Conservation (phyloP, 2,888 invertebrate species). For the Matsumyia berberina region DNA sequence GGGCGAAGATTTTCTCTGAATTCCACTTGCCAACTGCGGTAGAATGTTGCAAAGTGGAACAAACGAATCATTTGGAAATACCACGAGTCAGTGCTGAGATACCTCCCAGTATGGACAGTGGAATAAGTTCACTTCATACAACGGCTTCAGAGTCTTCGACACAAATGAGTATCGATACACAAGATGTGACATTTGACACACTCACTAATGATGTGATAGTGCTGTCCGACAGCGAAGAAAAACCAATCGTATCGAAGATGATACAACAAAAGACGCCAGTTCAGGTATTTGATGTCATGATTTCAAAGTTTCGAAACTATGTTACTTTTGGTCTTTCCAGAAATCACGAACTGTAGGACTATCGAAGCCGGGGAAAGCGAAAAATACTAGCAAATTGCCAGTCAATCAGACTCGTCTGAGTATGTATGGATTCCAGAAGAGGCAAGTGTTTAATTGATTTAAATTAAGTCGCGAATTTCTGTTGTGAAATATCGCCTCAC, state of each 20-base stretch:
- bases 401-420: slow-evolving; percentile 87
- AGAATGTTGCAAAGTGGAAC: too few species aligned
- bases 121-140: neutral
- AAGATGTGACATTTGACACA: neutral
- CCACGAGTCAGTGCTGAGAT: neutral
- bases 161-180: neutral
- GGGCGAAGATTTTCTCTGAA: too few species aligned
- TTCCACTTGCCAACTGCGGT: too few species aligned
- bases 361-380: slow-evolving; percentile 41
- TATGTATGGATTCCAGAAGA: slow-evolving; percentile 88
- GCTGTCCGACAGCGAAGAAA: slow-evolving; percentile 50
- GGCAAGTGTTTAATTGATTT: slow-evolving; percentile 78
- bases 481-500: too few species aligned
- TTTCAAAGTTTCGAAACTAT: neutral
- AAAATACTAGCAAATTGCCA: slow-evolving; percentile 38
- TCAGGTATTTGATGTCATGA: slow-evolving; percentile 9
- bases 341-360: slow-evolving; percentile 38
- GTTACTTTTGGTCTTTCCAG: slow-evolving; percentile 6
- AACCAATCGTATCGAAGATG: neutral
- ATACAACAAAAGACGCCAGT: slow-evolving; percentile 37
- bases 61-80: too few species aligned
- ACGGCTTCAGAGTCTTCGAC: neutral
- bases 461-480: too few species aligned
- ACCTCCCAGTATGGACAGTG: neutral
- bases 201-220: slow-evolving; percentile 29